These are phyloP conservation scores for Drosophila erecta DNA, from an alignment of 1,140 invertebrate genomes.

Conservation along the genomic window DNA sequence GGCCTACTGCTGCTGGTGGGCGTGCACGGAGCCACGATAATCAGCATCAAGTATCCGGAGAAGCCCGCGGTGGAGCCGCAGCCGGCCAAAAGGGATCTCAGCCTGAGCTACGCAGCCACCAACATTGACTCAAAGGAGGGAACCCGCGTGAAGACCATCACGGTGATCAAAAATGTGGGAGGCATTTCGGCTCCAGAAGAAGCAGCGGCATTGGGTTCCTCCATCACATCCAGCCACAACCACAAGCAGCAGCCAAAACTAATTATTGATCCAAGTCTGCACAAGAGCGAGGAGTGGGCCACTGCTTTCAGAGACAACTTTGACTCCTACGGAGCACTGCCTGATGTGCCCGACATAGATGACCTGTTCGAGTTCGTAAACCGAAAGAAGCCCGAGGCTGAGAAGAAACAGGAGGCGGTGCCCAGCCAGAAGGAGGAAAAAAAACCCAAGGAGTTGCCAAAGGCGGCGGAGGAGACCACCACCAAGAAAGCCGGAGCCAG, in stretches of 20 bases:
- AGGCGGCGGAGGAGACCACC: constrained; percentile 23
- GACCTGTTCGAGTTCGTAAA: constrained; percentile 82
- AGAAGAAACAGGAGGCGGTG: constrained; percentile 15
- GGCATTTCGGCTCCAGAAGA: constrained; percentile 41
- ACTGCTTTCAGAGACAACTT: constrained; percentile 80
- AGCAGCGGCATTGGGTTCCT: constrained; percentile 21
- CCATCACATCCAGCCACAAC: not conserved
- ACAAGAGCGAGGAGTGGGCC: constrained; percentile 78
- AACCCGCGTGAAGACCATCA: constrained; percentile 83
- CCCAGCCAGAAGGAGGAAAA: constrained; percentile 18
- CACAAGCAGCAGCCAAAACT: constrained; percentile 57
- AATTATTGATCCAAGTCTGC: constrained; percentile 68
- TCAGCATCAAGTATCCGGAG: constrained; percentile 74
- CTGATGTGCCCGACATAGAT: constrained; percentile 81
- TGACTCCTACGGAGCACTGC: constrained; percentile 70
- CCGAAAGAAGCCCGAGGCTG: constrained; percentile 51
- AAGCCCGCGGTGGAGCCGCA: constrained; percentile 44
- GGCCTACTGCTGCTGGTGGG: constrained; percentile 66
- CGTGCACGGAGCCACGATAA: constrained; percentile 70
- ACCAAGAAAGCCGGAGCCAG: constrained; percentile 25
- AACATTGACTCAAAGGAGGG: constrained; percentile 83
- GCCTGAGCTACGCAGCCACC: constrained; percentile 81
- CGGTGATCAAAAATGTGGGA: constrained; percentile 80
- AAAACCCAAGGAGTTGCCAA: constrained; percentile 23
- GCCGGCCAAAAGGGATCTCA: constrained; percentile 72